phyloP scores from a whole-genome alignment of 37 sponge, comb jelly and placozoan species.

The Lycopodina hypogea region DNA sequence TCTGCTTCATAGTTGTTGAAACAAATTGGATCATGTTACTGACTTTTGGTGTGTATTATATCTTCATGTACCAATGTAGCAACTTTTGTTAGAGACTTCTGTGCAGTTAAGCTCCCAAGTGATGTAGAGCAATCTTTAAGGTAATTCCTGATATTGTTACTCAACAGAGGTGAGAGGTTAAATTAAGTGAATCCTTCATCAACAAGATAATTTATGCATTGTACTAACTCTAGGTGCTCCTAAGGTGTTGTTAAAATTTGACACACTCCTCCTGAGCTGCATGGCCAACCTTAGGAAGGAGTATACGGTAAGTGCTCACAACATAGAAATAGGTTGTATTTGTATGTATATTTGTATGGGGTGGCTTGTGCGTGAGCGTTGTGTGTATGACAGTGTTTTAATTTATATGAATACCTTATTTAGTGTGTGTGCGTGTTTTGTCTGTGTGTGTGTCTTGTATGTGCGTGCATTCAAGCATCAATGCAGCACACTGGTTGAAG shows the following conservation, averaged over 20 bases:
- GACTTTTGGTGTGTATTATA: no score
- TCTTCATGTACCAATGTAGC: no score
- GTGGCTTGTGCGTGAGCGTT: no score
- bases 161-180: slow-evolving; percentile 20
- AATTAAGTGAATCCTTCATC: no score
- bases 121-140: slow-evolving; percentile 33
- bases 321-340: not conserved
- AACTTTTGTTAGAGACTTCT: no score
- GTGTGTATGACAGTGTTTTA: no score
- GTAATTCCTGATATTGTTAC: slow-evolving; percentile 23
- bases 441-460: no score
- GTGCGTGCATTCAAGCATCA: slow-evolving; percentile 27
- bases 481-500: slow-evolving; percentile 51
- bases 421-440: not conserved
- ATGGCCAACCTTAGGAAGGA: slow-evolving; percentile 68
- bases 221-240: slow-evolving; percentile 2
- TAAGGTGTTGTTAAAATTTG: slow-evolving; percentile 9
- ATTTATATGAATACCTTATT: no score
- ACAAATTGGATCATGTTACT: no score
- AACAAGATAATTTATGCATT: not conserved
- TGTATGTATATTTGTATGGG: slow-evolving; percentile 1
- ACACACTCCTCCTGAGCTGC: slow-evolving; percentile 16
- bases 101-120: slow-evolving; percentile 3
- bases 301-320: slow-evolving; percentile 34
- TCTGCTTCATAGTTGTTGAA: no score